Evolutionary conservation across 2,113 vertebrate genomes (phyloP), one percentile per base, ranked within the genome.

Genomic region (Nestor notabilis): DNA sequence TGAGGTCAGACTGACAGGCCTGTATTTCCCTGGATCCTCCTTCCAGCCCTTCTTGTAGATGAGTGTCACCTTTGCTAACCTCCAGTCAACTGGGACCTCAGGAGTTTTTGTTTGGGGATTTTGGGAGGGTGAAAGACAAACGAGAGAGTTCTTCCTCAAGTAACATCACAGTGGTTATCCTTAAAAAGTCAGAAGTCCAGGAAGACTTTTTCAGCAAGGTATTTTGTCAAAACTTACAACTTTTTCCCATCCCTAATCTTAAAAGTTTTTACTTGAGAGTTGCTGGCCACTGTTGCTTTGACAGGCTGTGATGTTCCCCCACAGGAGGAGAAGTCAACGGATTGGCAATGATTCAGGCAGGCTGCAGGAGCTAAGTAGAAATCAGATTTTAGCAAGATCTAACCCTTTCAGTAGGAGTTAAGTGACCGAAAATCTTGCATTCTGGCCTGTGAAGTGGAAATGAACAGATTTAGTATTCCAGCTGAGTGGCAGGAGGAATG

Each of bases 381-480:
- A 90, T 83, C 44, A 79, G 68, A 90, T 88, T 88, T 93, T 92
- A 94, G 64, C 44, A 55, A 1, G 0, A 71, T 94, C 72, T 37
- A 52, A 33, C 68, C 52, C 53, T 91, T 96, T 72, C 68, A 63
- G 72, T 35, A 68, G 82, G 80, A 93, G 85, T 86, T 89, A 95
- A 92, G 65, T 95, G 83, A 81, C 86, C 44, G 0, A 82, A 96
- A 92, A 89, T 86, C 91, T 94, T 91, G 77, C 87, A 79, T 90
- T 87, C 71, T 70, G 46, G 61, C 60, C 83, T 95, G 82, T 89
- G 90, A 97, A 95, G 81, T 96, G 86, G 92, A 92, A 96, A 83
- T 83, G 76, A 94, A 80, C 41, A 89, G 78, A 87, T 95, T 96
- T 91, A 87, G 85, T 89, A 96, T 97, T 95, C 95, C 94, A 95